Evolutionary conservation across 2,888 invertebrate species (phyloP).

Genomic region (Papilio demoleus): DNA sequence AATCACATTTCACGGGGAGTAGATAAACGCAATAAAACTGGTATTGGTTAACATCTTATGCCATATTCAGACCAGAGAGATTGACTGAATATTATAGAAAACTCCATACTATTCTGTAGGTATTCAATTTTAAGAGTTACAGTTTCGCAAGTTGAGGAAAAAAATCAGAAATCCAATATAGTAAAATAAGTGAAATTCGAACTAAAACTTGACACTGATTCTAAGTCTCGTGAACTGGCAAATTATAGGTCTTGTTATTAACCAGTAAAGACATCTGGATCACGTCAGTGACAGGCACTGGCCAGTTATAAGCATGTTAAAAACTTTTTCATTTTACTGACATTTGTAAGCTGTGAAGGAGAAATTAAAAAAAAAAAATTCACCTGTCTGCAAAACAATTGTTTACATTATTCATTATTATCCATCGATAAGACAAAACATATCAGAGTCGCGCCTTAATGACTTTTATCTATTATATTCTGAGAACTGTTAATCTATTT

Average conservation of each 20-base stretch:
- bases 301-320: no score
- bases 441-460: constrained; percentile 25
- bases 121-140: background rate
- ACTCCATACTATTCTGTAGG: background rate
- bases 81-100: background rate
- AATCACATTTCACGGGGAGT: constrained; percentile 8
- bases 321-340: no score
- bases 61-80: background rate
- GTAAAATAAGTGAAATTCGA: no score
- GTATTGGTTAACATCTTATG: constrained; percentile 1
- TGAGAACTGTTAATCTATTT: constrained; percentile 25
- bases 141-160: no score
- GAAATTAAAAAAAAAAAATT: no score
- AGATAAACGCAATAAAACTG: background rate
- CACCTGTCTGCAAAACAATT: constrained; percentile 14
- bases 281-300: no score
- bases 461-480: constrained; percentile 29
- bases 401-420: constrained; percentile 21
- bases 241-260: no score
- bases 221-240: no score
- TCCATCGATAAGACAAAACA: constrained; percentile 21
- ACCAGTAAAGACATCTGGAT: no score
- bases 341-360: no score
- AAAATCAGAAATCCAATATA: no score
- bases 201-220: no score